Base-by-base conservation (phyloP, 2,888 invertebrate species). In the Heliothis peltigera region DNA sequence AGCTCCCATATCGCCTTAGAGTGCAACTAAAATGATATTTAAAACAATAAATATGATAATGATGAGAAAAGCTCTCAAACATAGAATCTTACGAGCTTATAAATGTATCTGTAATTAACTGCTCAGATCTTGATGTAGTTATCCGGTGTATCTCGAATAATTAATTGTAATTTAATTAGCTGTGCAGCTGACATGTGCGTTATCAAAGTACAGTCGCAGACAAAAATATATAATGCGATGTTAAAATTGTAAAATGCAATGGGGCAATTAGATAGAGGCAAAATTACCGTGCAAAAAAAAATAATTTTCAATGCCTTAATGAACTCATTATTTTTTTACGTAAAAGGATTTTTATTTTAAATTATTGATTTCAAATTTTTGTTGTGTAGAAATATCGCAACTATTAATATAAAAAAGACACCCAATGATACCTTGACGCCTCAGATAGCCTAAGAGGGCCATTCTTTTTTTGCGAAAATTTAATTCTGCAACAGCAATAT, bases 141-240 rank as follows among this genome's bases (percentile, higher is more conserved):
- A 44, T 46, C 18, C 21, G 54, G 47, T 53, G 25, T 53, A 60
- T 57, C 47, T 55, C 15, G 10, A 44, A 63, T 58, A 51, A 69
- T 69, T 73, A 69, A 77, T 80, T 51, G 59, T 64, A 32, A 73
- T 66, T 80, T 64, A 73, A 69, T 77, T 66, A 77, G 42, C 28
- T 46, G 32, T 15, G n/a, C 48, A 48, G 56, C 58, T 66, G 67
- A 39, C 59, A 68, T 72, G 59, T 66, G 67, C 47, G 22, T 35
- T 63, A 62, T 75, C 49, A 15, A 46, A 32, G 25, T 62, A 70
- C 22, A 35, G 25, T 59, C 48, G 19, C 4, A 6, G 19, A 18
- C 1, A 53, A 42, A 61, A 28, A n/a, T 25, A 17, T 25, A 6
- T 17, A n/a, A n/a, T 39, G 6, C 5, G 15, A 8, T 35, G 4